Conservation (phyloP, 2,113 vertebrate species). For the Barbus barbus region DNA sequence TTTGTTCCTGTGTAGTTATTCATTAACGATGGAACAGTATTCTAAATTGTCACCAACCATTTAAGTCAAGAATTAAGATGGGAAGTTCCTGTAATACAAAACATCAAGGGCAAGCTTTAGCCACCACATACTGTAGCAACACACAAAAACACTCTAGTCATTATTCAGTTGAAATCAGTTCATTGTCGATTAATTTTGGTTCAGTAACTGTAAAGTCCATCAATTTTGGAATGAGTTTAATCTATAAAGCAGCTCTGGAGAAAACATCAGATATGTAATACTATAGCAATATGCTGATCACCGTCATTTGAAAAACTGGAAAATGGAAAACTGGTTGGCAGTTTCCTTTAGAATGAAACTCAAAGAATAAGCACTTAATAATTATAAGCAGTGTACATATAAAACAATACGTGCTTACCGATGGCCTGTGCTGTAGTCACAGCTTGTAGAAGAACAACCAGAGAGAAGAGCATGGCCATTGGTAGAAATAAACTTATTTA, state of each 20-base stretch:
- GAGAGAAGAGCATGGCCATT: slow-evolving; percentile 55
- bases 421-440: slow-evolving; percentile 47
- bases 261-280: no score
- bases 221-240: no score
- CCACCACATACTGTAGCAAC: not conserved
- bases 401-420: slow-evolving; percentile 60
- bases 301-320: not conserved
- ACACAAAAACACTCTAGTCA: not conserved
- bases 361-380: not conserved
- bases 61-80: no score
- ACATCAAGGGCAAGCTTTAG: not conserved
- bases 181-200: no score
- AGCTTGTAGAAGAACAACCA: slow-evolving; percentile 57
- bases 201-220: no score
- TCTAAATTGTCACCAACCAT: no score
- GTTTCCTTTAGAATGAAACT: not conserved
- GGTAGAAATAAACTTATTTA: not conserved
- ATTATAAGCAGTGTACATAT: not conserved
- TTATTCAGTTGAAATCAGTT: no score
- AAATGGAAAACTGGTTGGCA: no score
- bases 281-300: not conserved
- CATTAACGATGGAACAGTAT: no score
- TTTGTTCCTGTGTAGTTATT: no score
- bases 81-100: not conserved
- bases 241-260: no score